Evolutionary conservation across 2,113 vertebrate genomes (phyloP).

Genomic region (Shinisaurus crocodilurus): DNA sequence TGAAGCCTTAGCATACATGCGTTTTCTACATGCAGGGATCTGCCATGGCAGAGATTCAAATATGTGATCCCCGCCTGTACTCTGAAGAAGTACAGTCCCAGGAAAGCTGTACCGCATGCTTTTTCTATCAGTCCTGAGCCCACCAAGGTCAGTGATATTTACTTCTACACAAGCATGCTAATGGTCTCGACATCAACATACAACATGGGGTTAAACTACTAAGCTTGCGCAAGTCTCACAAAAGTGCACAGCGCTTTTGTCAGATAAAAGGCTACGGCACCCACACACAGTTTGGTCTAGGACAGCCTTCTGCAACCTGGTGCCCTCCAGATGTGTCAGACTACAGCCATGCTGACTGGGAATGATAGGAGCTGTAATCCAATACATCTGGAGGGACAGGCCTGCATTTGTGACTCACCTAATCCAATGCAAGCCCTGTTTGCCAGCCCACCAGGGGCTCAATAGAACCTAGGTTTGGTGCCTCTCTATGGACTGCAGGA

Average conservation of each 20-base stretch:
- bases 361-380: too few relatives aligned
- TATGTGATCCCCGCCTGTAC: too few relatives aligned
- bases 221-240: accelerated
- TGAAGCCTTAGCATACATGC: not conserved
- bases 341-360: too few relatives aligned
- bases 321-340: too few relatives aligned
- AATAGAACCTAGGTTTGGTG: not conserved
- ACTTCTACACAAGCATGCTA: not conserved
- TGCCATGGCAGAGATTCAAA: not conserved
- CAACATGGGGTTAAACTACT: not conserved
- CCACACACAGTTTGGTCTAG: not conserved
- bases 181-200: constrained; percentile 21
- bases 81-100: not conserved
- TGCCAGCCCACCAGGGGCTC: not conserved
- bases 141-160: not conserved
- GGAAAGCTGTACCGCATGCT: not conserved
- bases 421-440: not conserved
- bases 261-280: not conserved
- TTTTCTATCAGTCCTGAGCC: too few relatives aligned
- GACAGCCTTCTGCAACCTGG: too few relatives aligned
- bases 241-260: not conserved
- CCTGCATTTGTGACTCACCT: not conserved
- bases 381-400: not conserved
- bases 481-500: not conserved
- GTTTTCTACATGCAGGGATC: not conserved